phyloP scores from a whole-genome alignment of 2,888 invertebrate genomes.

The Pristionchus arcanus region DNA sequence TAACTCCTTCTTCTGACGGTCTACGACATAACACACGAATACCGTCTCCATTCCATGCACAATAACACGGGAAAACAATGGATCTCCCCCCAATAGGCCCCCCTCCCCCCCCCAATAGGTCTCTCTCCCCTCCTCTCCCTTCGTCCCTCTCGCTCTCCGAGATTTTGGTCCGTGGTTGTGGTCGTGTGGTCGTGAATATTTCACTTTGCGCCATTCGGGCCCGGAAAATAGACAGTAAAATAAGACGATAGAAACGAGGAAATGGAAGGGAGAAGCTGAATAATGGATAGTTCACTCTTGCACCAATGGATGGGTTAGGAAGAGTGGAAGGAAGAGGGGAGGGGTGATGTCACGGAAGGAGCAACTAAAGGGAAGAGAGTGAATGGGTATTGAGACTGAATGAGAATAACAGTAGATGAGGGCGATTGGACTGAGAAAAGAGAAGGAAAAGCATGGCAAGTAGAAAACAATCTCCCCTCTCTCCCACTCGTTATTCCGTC shows the following conservation, averaged over 20 bases:
- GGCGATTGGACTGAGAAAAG: background rate
- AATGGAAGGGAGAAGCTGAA: conserved; percentile 1
- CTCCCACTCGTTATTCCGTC: background rate
- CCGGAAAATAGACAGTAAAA: conserved; percentile 28
- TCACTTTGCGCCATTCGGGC: conserved; percentile 11
- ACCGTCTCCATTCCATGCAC: background rate
- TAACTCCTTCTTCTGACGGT: background rate
- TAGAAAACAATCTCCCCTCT: conserved; percentile 6
- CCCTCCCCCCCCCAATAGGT: background rate
- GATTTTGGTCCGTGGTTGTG: conserved; percentile 14
- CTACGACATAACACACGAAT: background rate
- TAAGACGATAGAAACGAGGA: background rate
- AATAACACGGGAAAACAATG: conserved; percentile 15
- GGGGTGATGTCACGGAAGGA: background rate
- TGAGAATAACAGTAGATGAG: conserved; percentile 16
- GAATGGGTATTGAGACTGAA: background rate
- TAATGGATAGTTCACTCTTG: conserved; percentile 6
- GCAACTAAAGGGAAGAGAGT: background rate
- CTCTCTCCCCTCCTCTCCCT: background rate
- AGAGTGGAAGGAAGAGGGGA: background rate
- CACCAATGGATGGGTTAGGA: background rate
- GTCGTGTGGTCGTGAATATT: conserved; percentile 40
- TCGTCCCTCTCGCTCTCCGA: background rate
- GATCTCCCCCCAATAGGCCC: background rate
- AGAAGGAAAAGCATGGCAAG: background rate